Base-by-base conservation (phyloP, 2,797 vertebrate species). In the Amblyraja radiata region DNA sequence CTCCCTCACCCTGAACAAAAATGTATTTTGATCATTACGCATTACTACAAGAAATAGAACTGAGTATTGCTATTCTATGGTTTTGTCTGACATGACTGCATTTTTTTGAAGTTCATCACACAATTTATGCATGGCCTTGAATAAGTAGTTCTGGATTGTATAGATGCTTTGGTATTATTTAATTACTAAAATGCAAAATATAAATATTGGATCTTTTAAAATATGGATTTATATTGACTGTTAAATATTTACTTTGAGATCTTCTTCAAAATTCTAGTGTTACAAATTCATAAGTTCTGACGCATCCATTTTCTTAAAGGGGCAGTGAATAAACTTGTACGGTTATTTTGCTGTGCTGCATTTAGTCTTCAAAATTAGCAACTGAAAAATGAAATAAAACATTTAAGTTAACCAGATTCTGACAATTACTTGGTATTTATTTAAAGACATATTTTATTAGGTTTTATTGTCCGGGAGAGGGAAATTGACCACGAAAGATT, bases 181-280 rank as follows among this genome's bases (percentile, higher is more conserved):
- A 83, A 28, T n/a, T 21, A 36, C 63, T n/a, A 32, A 8, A 88
- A 88, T 36, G 32, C 61, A 65, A 84, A 88, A 68, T 88, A n/a
- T 18, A 88, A 88, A 88, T 88, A n/a, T 8, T 65, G n/a, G 63
- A 8, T 32, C 16, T 88, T n/a, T 23, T 32, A 65, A 18, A 61
- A 65, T 1, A 16, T 16, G 36, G 61, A 88, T 88, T 88, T 65
- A 65, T 65, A 32, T 88, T 32, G 58, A 3, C 13, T n/a, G 2
- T 3, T 63, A 88, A 88, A 88, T 88, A 88, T 88, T 88, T 88
- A 18, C 16, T 88, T 88, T 79, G 77, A 79, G 77, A 36, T 13
- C 0, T 8, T 65, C 84, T 88, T 65, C 61, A 65, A 61, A 9
- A 58, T 32, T 84, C 81, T 25, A 61, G 54, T 86, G 83, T 86